These are phyloP conservation scores for Ctenoplectra terminalis DNA, from an alignment of 1,140 invertebrate species.

Conservation along the genomic window DNA sequence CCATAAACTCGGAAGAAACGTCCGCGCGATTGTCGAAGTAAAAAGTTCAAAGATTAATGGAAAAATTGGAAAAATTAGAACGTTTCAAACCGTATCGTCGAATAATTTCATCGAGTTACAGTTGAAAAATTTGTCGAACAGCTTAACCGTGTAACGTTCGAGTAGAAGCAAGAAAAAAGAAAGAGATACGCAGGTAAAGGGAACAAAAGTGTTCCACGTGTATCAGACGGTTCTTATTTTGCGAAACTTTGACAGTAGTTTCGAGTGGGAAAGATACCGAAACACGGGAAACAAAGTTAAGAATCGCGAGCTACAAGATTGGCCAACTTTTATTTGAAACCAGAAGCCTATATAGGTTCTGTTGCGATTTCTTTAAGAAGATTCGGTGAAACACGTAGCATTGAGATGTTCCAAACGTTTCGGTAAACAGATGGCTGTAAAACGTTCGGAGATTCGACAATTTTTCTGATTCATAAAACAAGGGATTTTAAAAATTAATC, in stretches of 20 bases:
- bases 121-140: neutral
- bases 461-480: neutral
- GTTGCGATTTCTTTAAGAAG: neutral
- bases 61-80: neutral
- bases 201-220: neutral
- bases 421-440: neutral
- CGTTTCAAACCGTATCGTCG: neutral
- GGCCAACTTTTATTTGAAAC: conserved; percentile 49
- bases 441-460: neutral
- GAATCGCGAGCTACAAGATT: conserved; percentile 32
- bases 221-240: conserved; percentile 2
- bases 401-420: neutral
- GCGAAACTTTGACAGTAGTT: conserved; percentile 2
- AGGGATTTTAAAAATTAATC: neutral
- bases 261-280: neutral
- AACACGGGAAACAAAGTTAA: conserved; percentile 39
- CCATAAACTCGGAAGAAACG: neutral
- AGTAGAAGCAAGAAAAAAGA: no score
- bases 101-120: neutral
- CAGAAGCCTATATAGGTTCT: conserved; percentile 1
- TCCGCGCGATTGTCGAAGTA: neutral
- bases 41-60: neutral
- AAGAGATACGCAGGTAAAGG: neutral
- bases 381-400: neutral
- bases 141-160: neutral